Evolutionary conservation across 64 coral and sea anemone species (phyloP), one percentile per base, ranked within the genome.

Genomic region (Montipora cactus): DNA sequence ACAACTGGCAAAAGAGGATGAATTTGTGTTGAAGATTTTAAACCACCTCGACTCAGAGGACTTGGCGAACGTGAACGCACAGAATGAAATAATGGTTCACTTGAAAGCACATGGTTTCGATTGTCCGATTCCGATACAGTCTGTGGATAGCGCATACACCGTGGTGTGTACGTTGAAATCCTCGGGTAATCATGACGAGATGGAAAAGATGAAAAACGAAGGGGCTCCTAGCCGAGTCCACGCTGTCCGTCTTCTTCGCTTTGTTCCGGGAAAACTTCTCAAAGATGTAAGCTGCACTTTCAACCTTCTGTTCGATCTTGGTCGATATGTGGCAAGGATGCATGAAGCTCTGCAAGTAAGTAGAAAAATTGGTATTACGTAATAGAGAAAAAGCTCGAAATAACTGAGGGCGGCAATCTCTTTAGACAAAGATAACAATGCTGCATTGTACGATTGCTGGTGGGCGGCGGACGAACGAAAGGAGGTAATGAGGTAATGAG

Each of bases 21-120:
- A 94, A 89, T 94, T 80, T 44, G 85, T 94, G 4, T 50, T 94
- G 76, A 94, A 94, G 87, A 78, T 94, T 28, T 69, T 94, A 75
- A 94, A 94, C 52, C 44, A 76, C 47, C 59, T 74, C 10, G 92
- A 94, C 57, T 94, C 92, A 6, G 21, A 47, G 37, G 44, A 94
- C 25, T 57, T 81, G 74, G 44, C 23, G 44, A 81, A 12, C 44
- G 68, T 94, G 16, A 51, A 94, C 20, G 92, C 84, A 20, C 92
- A 94, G n/a, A 94, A 94, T 78, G 74, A 49, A 74, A 52, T 74
- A 3, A 80, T 94, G 85, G 13, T 81, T 8, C 48, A 79, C 46
- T 73, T 94, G 44, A 94, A 77, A 13, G 85, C 67, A 81, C 62
- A 4, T 51, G 92, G 85, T 2, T 89, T 94, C 18, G 21, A 44